Evolutionary conservation across 2,113 vertebrate species (phyloP), one percentile per base, ranked within the genome.

Genomic region (Polypterus bichir): DNA sequence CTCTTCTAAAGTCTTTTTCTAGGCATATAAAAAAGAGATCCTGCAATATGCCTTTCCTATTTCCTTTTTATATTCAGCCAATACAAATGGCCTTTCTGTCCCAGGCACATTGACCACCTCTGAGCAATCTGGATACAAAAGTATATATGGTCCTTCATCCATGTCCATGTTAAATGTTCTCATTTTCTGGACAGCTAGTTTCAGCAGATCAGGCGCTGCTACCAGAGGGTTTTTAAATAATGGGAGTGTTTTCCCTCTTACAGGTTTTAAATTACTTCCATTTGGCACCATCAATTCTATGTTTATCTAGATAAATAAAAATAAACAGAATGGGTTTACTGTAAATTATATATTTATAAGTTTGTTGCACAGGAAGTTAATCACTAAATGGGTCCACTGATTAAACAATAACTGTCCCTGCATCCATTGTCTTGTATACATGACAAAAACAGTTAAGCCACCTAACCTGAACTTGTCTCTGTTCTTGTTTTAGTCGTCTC

Each of bases 191-290:
- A 66, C 64, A 64, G 59, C 69, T 59, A 49, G 49, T 61, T 62
- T 68, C 52, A 71, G 59, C 7, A 69, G 27, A 62, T 69, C 61
- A 66, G 59, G 54, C 60, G 66, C 64, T 62, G 66, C 59, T 65
- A 64, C 45, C 10, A 65, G 60, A 5, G 64, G 61, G 54, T 68
- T 54, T 54, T 55, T 56, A 66, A 66, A 64, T 67, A 70, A 55
- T 46, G 56, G 68, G 6, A 70, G 58, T 54, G 51, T 67, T 71
- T 69, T 64, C 49, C 61, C 66, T 63, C 66, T 61, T 55, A 63
- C 53, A 54, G 64, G 69, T 65, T 68, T 70, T 62, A 70, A 59
- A 68, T 64, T 64, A 62, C n/a, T 45, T 68, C 70, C 58, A 48
- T 60, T 9, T 63, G 54, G 59, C 10, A 6, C 59, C 64, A 68